Conservation (phyloP, 2,797 vertebrate genomes). For the Stomatorhinus walkeri region DNA sequence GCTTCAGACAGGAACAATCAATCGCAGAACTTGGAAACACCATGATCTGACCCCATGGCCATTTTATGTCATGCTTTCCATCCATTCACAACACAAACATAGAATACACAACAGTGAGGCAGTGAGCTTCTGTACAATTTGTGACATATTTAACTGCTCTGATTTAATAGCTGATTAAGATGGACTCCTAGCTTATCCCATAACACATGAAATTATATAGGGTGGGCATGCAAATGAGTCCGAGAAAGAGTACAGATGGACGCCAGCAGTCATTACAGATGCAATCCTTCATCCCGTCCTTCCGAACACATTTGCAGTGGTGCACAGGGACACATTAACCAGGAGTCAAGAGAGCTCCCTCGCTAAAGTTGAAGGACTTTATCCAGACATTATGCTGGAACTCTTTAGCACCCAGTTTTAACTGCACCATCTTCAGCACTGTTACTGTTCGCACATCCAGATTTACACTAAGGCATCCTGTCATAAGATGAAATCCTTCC, state of each 20-base stretch:
- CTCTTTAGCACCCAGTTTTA: slow-evolving; percentile 11
- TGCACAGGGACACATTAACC: background rate
- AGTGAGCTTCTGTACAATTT: background rate
- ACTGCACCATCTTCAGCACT: slow-evolving; percentile 6
- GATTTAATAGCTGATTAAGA: background rate
- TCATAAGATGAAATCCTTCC: background rate
- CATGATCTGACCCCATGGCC: background rate
- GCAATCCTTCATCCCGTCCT: slow-evolving; percentile 4
- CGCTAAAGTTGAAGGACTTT: background rate
- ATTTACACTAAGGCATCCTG: background rate
- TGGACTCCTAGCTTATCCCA: background rate
- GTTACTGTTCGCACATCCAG: background rate
- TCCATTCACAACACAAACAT: background rate
- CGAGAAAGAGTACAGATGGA: background rate
- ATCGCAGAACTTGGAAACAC: background rate
- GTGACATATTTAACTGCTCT: background rate
- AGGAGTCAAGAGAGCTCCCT: background rate
- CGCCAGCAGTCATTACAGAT: background rate
- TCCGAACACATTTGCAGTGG: background rate
- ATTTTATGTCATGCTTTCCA: background rate
- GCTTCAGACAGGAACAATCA: background rate
- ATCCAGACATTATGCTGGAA: background rate
- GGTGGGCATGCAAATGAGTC: background rate
- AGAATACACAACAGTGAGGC: background rate
- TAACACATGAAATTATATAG: background rate